These are phyloP conservation scores for Elymnias hypermnestra DNA, from an alignment of 1,140 invertebrate genomes.

Conservation along the genomic window DNA sequence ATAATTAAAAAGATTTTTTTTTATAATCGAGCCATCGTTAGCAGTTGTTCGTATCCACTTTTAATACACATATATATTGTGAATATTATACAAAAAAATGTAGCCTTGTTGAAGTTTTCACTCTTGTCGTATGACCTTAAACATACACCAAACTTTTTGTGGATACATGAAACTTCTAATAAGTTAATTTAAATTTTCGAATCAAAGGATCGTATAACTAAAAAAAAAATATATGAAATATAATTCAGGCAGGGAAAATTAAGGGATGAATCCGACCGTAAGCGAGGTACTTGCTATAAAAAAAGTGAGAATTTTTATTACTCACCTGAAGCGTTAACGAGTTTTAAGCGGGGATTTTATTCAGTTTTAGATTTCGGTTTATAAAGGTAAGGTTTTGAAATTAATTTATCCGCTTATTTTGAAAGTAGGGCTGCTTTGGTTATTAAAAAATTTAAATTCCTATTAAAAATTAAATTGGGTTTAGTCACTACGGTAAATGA, in stretches of 20 bases:
- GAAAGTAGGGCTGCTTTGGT: not conserved
- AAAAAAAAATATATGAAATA: constrained; percentile 40
- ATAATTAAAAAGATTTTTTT: too few species aligned
- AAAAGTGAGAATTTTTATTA: constrained; percentile 52
- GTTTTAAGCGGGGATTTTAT: constrained; percentile 38
- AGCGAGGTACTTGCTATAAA: constrained; percentile 47
- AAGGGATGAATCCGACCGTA: constrained; percentile 53
- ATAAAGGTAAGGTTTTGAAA: constrained; percentile 2
- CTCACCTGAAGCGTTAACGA: constrained; percentile 41
- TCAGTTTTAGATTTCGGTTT: constrained; percentile 8
- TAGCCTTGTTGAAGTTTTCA: too few species aligned
- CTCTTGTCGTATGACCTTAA: too few species aligned
- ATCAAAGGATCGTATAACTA: constrained; percentile 11
- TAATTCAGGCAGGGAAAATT: constrained; percentile 47
- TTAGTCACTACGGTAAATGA: too few species aligned
- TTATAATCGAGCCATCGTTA: too few species aligned
- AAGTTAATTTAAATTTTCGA: constrained; percentile 18
- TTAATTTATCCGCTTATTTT: not conserved
- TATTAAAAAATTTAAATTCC: too few species aligned
- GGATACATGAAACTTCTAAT: too few species aligned
- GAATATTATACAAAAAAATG: too few species aligned
- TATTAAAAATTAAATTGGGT: too few species aligned
- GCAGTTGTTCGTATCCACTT: too few species aligned
- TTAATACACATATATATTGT: too few species aligned
- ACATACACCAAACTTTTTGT: too few species aligned